A percentile compares a stretch with the other conserved stretches of the same genome.
phyloP scores from a whole-genome alignment of 2,113 vertebrate genomes.

The Phrynosoma blainvillii region DNA sequence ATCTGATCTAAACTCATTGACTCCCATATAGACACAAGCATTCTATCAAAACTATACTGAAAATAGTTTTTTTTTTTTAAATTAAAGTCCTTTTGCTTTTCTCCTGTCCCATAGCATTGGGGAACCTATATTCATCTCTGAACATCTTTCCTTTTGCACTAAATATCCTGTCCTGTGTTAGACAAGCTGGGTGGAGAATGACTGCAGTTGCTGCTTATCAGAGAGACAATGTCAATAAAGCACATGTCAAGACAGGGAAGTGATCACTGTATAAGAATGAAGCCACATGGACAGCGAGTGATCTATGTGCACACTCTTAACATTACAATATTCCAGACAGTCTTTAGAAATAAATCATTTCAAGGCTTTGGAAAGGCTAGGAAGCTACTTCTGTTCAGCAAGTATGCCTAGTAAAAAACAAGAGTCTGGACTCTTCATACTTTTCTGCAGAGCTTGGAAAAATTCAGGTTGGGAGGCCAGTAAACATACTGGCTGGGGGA shows the following conservation, averaged over 20 bases:
- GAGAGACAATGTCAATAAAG: not conserved
- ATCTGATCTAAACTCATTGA: not conserved
- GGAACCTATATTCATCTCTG: not conserved
- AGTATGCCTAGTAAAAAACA: not conserved
- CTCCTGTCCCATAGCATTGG: not conserved
- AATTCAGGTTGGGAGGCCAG: no score
- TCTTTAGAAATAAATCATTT: not conserved
- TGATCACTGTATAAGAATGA: not conserved
- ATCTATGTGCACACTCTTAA: not conserved
- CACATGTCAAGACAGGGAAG: not conserved
- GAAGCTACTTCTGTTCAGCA: not conserved
- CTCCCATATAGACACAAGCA: not conserved
- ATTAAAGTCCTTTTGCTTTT: not conserved
- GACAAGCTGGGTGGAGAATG: not conserved
- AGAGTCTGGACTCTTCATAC: not conserved
- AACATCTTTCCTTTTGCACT: not conserved
- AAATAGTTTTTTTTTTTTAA: not conserved
- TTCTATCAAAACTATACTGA: not conserved
- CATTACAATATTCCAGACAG: not conserved
- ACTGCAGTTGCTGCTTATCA: constrained; percentile 5
- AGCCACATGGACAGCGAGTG: not conserved
- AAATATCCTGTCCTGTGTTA: not conserved
- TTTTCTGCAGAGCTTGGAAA: not conserved
- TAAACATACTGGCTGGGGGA: no score
- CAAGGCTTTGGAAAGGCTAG: not conserved